These are phyloP conservation scores for Glaucidium brasilianum DNA, from an alignment of 2,113 vertebrate genomes.

Conservation along the genomic window DNA sequence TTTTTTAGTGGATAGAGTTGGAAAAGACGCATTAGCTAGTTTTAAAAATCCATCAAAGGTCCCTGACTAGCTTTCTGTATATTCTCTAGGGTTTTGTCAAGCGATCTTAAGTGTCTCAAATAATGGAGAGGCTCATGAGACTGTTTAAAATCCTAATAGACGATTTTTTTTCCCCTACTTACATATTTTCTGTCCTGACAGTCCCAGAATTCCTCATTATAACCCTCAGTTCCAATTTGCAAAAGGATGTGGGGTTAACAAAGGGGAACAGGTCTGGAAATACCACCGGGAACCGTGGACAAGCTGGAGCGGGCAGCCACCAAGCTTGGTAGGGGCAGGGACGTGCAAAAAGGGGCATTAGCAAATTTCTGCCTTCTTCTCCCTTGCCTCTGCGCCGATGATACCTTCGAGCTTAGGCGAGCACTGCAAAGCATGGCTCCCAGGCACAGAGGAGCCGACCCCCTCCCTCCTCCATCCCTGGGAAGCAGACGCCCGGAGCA, in stretches of 20 bases:
- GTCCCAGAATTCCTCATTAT: neutral
- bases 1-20: slow-evolving; percentile 46
- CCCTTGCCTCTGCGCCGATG: neutral
- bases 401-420: rapidly evolving
- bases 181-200: neutral
- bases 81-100: slow-evolving; percentile 48
- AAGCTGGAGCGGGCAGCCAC: rapidly evolving
- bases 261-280: neutral
- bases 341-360: neutral
- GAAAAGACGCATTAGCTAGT: slow-evolving; percentile 43
- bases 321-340: rapidly evolving
- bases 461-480: rapidly evolving
- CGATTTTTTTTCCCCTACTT: neutral
- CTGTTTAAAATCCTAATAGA: slow-evolving; percentile 45
- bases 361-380: neutral
- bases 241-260: neutral
- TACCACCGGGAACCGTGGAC: rapidly evolving
- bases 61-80: slow-evolving; percentile 26
- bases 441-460: neutral
- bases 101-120: slow-evolving; percentile 46
- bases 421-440: rapidly evolving
- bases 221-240: neutral
- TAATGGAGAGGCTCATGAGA: slow-evolving; percentile 32
- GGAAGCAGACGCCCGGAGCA: rapidly evolving
- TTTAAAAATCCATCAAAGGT: slow-evolving; percentile 42